Percentiles rank a stretch among this genome's conserved stretches.
Conservation (phyloP, 2,888 invertebrate genomes). For the Macrosoma leucophasiata region DNA sequence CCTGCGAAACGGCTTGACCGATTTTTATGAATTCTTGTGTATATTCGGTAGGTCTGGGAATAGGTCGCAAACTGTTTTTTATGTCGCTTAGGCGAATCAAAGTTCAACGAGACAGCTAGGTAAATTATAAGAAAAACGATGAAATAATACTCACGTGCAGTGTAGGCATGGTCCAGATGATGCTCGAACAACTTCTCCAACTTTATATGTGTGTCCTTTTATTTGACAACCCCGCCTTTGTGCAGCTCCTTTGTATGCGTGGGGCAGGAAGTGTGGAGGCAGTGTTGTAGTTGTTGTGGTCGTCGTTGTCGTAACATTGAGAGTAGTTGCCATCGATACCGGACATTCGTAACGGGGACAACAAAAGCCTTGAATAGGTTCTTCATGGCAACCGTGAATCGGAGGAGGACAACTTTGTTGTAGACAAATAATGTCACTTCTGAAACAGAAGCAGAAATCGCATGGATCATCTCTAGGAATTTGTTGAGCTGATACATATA, state of each 20-base stretch:
- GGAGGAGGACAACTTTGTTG: slow-evolving; percentile 97
- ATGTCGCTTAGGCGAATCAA: no score
- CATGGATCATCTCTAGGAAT: slow-evolving; percentile 96
- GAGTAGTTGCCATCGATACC: slow-evolving; percentile 88
- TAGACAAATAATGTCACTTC: slow-evolving; percentile 95
- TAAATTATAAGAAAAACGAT: neutral
- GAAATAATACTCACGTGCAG: slow-evolving; percentile 87
- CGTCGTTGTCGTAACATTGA: slow-evolving; percentile 90
- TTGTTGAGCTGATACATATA: slow-evolving; percentile 95
- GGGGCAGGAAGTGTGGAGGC: slow-evolving; percentile 88
- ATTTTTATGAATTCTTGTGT: no score
- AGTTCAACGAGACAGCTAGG: no score
- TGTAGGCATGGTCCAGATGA: slow-evolving; percentile 95
- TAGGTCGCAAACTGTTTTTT: no score
- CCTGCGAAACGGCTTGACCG: no score
- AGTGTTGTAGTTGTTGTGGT: slow-evolving; percentile 90
- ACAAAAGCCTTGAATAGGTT: slow-evolving; percentile 94
- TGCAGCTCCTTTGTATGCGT: slow-evolving; percentile 85
- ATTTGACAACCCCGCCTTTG: slow-evolving; percentile 89
- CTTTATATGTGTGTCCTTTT: slow-evolving; percentile 87
- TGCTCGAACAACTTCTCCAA: slow-evolving; percentile 89
- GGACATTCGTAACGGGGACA: slow-evolving; percentile 96
- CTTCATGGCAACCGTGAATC: slow-evolving; percentile 92
- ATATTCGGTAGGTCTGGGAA: no score
- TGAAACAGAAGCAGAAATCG: slow-evolving; percentile 97